These are phyloP conservation scores for Hippocampus barbouri DNA, from an alignment of 2,113 vertebrate species.

Conservation along the genomic window DNA sequence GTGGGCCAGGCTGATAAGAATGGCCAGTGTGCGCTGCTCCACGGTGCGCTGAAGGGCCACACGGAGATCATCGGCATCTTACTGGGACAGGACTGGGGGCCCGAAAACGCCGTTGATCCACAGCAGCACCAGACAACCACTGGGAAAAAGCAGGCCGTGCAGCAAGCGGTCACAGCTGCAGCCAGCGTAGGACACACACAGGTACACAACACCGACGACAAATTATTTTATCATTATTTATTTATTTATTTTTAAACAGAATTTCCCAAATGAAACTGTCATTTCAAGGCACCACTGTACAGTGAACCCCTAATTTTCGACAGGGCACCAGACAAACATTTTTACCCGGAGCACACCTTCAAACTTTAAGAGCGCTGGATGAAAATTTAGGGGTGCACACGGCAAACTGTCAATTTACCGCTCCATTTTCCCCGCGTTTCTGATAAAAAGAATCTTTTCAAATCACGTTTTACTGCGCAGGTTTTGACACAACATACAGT, in stretches of 20 bases:
- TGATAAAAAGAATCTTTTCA: no score
- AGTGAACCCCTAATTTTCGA: background rate
- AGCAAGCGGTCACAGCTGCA: slow-evolving; percentile 84
- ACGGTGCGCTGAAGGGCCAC: slow-evolving; percentile 86
- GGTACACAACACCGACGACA: slow-evolving; percentile 61
- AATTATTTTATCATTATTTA: background rate
- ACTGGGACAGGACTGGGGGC: slow-evolving; percentile 77
- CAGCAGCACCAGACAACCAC: slow-evolving; percentile 53
- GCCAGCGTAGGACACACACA: slow-evolving; percentile 88
- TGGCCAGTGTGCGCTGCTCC: slow-evolving; percentile 89
- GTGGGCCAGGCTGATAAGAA: slow-evolving; percentile 88
- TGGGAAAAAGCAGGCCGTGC: slow-evolving; percentile 70
- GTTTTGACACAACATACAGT: no score
- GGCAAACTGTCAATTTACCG: no score
- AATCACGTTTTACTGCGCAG: no score
- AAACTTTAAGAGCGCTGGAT: no score
- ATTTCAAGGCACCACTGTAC: background rate
- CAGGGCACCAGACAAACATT: no score
- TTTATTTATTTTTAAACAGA: background rate
- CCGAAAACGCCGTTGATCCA: slow-evolving; percentile 49
- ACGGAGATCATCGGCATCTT: slow-evolving; percentile 79
- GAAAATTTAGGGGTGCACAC: no score
- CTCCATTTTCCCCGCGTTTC: no score
- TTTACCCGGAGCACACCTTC: no score
- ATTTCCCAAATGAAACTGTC: background rate